A percentile compares a stretch with the other conserved stretches of the same genome.
These are phyloP conservation scores for Chloromyia formosa DNA, from an alignment of 2,888 invertebrate species.

Conservation along the genomic window DNA sequence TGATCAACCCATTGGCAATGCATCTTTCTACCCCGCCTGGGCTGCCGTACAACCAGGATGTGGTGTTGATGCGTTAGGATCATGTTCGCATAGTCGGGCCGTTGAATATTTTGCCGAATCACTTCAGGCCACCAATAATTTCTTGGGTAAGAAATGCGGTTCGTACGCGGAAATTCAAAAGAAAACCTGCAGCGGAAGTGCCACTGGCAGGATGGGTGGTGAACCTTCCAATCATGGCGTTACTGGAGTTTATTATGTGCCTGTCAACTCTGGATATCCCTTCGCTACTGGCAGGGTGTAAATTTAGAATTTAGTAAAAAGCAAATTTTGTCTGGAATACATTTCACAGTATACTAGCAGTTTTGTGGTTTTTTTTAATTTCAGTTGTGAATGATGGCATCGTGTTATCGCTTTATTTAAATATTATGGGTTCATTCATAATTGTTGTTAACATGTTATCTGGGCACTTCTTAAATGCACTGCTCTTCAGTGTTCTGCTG, in stretches of 20 bases:
- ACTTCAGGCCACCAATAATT: slow-evolving; percentile 53
- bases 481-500: too few species aligned
- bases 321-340: too few species aligned
- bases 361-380: too few species aligned
- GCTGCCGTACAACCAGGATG: slow-evolving; percentile 54
- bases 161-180: not conserved
- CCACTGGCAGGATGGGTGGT: slow-evolving; percentile 55
- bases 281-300: slow-evolving; percentile 39
- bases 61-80: slow-evolving; percentile 36
- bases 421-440: too few species aligned
- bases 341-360: too few species aligned
- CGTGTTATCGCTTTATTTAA: too few species aligned
- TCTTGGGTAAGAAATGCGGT: slow-evolving; percentile 2
- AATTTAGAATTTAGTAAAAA: not conserved
- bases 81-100: slow-evolving; percentile 46
- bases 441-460: too few species aligned
- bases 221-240: slow-evolving; percentile 50
- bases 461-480: too few species aligned
- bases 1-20: slow-evolving; percentile 50
- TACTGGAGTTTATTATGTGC: slow-evolving; percentile 43
- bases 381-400: too few species aligned
- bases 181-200: not conserved
- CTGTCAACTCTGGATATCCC: slow-evolving; percentile 31
- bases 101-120: slow-evolving; percentile 46
- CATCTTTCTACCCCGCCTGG: slow-evolving; percentile 54